phyloP scores from a whole-genome alignment of 1,140 invertebrate species.

The Diuraphis noxia region DNA sequence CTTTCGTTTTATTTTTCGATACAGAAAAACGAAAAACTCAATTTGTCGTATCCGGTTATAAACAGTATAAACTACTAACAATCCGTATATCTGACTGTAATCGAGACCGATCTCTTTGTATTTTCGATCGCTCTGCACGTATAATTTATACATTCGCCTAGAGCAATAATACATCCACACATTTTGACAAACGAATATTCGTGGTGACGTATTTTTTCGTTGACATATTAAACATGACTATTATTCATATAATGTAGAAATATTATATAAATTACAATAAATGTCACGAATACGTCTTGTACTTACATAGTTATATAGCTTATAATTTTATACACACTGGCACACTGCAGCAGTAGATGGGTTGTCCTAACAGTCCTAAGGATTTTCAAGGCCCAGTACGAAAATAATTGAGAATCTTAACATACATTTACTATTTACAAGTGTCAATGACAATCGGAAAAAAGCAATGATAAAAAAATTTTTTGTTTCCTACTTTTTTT shows the following conservation, averaged over 20 bases:
- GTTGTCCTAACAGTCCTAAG: no score
- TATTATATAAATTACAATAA: background rate
- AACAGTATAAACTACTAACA: background rate
- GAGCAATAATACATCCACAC: background rate
- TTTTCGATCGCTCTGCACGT: background rate
- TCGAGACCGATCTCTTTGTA: background rate
- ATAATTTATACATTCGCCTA: background rate
- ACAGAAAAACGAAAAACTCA: background rate
- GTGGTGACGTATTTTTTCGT: background rate
- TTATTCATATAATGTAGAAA: no score
- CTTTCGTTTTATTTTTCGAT: background rate
- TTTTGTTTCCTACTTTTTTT: no score
- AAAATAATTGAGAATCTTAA: background rate
- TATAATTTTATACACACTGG: background rate
- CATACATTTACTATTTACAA: background rate
- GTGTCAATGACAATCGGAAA: no score
- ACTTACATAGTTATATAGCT: background rate
- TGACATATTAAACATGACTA: background rate
- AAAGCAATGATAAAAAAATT: no score
- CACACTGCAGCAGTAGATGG: no score
- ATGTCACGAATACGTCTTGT: background rate
- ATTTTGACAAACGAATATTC: background rate
- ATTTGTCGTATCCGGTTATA: background rate
- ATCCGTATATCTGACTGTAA: background rate
- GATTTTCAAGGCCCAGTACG: background rate